Evolutionary conservation across 2,113 vertebrate species (phyloP).

Genomic region (Nannospalax galili): DNA sequence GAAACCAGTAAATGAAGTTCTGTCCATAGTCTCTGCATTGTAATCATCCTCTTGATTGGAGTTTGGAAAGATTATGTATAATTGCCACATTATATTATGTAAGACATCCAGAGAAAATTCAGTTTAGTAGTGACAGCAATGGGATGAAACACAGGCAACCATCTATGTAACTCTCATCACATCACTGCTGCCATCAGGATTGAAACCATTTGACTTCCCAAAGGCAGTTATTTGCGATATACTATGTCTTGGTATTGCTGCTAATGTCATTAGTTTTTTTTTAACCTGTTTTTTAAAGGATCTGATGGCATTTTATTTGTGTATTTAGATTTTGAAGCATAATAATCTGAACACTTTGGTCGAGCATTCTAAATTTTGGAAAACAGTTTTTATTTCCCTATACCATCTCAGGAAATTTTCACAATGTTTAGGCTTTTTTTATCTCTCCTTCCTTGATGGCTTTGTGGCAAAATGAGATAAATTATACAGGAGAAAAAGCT

Average conservation of each 20-base stretch:
- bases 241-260: too few relatives aligned
- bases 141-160: background rate
- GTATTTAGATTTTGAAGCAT: background rate
- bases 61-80: background rate
- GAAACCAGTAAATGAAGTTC: background rate
- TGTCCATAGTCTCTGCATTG: background rate
- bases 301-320: background rate
- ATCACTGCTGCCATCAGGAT: background rate
- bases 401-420: background rate
- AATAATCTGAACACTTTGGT: background rate
- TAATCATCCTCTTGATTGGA: background rate
- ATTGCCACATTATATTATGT: background rate
- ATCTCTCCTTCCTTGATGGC: background rate
- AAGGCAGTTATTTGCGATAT: background rate
- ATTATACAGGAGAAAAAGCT: background rate
- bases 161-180: background rate
- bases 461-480: background rate
- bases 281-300: background rate
- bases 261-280: background rate
- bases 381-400: background rate
- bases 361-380: slow-evolving; percentile 18
- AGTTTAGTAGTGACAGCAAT: background rate
- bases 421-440: background rate
- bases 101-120: background rate
- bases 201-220: background rate